Base-by-base conservation (phyloP, 1,140 invertebrate species). In the Bursaphelenchus mucronatus region DNA sequence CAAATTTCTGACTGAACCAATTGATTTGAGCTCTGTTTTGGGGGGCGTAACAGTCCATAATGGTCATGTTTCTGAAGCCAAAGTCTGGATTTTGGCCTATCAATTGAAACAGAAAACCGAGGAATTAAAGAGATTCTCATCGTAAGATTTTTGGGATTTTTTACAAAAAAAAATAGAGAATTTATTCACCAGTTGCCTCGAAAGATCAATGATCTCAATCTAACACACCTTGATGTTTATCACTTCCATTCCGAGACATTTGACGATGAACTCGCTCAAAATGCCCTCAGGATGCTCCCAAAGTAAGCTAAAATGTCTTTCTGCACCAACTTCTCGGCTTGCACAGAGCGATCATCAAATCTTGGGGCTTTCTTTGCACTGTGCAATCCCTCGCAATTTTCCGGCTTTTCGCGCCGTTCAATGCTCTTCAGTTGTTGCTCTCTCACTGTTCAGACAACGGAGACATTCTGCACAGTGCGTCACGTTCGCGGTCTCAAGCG, bases 231-330 rank as follows among this genome's bases (percentile, higher is more conserved):
- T 13, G 56, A 76, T 54, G 17, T 77, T 17, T 74, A 61, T 62
- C 65, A 69, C 61, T 78, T 73, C 53, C 75, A 76, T 61, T 78
- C 75, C 6, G 64, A 69, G 13, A 68, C 76, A 21, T 76, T 78
- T 62, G 75, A 78, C 52, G 41, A 66, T 21, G 75, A 78, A 44
- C 47, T 76, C 44, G 75, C 47, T 0, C 66, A 75, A 40, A 73
- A 67, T 43, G 67, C 76, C 41, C 51, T 47, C 21, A 58, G 69
- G 43, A 63, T 76, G 15, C 59, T 63, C 17, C 75, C 75, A 21
- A 64, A 55, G 71, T 73, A 30, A 50, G 64, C 10, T 30, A 8
- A 11, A 50, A 21, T 40, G 7, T 15, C 21, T 55, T 8, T 43
- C 45, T 40, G 63, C 0, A 44, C 30, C 1, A 30, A 30, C 30